Evolutionary conservation across 2,888 invertebrate genomes (phyloP), one percentile per base, ranked within the genome.

Genomic region (Scaptomyza caliginosa): DNA sequence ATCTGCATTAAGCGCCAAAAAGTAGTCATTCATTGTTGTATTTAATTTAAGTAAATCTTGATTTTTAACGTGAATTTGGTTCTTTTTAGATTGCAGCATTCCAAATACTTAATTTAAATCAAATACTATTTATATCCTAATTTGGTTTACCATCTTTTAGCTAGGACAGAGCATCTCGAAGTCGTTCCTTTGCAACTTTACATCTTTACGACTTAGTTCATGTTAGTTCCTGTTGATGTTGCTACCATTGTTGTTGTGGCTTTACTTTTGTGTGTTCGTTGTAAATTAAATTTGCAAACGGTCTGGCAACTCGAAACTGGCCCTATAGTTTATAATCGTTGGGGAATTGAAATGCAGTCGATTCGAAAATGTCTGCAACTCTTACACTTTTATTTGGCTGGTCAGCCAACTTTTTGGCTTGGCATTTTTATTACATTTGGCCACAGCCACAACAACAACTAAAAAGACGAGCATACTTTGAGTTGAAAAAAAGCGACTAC

Each of bases 241-340:
- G 24, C 38, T 23, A 23, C 36, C 57, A 45, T 52, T 73, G 39
- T 52, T 62, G 50, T 64, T 71, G 75, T 57, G 70, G 59, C 36
- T 62, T 46, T 39, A 55, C 49, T 65, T 62, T 54, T 54, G n/a
- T 77, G 70, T 77, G 70, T 66, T 64, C 56, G 65, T 71, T 77
- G 67, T 77, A 88, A 84, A 84, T 84, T 88, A 88, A 84, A 86
- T 84, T 88, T 84, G 84, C 80, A 80, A 86, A 77, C 84, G 68
- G 86, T 79, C 79, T 73, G 67, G 82, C 82, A 75, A 81, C 81
- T 71, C 78, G 30, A 28, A 49, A 46, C 36, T 62, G 21, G 51
- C 43, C 32, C 45, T 38, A 54, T 73, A 86, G 83, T 83, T 84
- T 86, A 77, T 84, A 86, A 88, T 86, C 84, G 86, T 86, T 86